phyloP scores from a whole-genome alignment of 92 coral and sea anemone species.

The Parazoanthus atlanticus region DNA sequence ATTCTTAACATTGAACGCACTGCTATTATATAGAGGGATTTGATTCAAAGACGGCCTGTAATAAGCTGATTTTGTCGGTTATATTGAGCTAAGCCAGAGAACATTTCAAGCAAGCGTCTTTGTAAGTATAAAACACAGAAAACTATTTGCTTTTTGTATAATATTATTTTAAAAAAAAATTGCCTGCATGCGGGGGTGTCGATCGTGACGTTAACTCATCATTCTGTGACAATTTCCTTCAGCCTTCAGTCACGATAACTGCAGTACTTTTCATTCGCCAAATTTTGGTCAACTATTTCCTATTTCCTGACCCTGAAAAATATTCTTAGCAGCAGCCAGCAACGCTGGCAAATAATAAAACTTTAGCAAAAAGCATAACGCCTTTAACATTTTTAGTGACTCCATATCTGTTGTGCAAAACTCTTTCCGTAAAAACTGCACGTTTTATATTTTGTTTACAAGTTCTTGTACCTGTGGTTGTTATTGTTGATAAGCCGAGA shows the following conservation, averaged over 20 bases:
- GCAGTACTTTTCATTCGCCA: too few relatives aligned
- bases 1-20: background rate
- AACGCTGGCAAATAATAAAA: background rate
- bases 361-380: too few relatives aligned
- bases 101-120: constrained; percentile 2
- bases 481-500: background rate
- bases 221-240: background rate
- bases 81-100: constrained; percentile 26
- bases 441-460: background rate
- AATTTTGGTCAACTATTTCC: background rate
- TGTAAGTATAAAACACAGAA: background rate
- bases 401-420: background rate
- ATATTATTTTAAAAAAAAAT: background rate
- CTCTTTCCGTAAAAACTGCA: background rate
- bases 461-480: background rate
- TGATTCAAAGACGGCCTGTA: background rate
- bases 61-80: background rate
- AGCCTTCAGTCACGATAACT: background rate
- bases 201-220: background rate
- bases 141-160: background rate
- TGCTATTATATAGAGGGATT: background rate
- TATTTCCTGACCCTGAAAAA: background rate
- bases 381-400: too few relatives aligned
- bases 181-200: background rate
- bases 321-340: too few relatives aligned